Evolutionary conservation across 2,113 vertebrate genomes (phyloP).

Genomic region (Pongo pygmaeus): DNA sequence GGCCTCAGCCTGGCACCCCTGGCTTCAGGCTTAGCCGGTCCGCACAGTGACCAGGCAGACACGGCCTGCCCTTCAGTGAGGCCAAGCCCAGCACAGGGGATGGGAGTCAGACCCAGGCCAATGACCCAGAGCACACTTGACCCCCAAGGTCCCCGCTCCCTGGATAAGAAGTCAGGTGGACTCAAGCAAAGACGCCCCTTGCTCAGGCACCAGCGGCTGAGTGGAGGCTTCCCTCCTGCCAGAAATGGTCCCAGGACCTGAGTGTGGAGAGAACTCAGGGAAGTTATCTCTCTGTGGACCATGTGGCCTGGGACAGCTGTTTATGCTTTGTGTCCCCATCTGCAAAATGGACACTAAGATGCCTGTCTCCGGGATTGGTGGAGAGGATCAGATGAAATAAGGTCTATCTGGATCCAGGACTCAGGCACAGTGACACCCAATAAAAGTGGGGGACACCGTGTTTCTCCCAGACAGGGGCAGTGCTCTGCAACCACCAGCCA

Average conservation of each 20-base stretch:
- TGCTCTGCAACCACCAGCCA: background rate
- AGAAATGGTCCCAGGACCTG: background rate
- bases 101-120: background rate
- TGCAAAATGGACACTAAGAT: background rate
- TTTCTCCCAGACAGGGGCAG: background rate
- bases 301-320: fast-evolving
- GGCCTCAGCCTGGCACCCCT: too few species aligned
- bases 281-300: background rate
- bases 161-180: background rate
- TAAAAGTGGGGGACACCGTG: fast-evolving
- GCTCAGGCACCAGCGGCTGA: background rate
- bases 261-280: background rate
- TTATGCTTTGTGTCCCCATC: background rate
- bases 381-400: too few species aligned
- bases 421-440: background rate
- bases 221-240: background rate
- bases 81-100: background rate
- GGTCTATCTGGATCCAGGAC: background rate
- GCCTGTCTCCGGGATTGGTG: background rate
- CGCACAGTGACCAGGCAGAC: background rate
- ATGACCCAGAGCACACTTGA: background rate
- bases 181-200: background rate
- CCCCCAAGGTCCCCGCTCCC: background rate
- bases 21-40: too few species aligned
- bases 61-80: background rate